Conservation (phyloP, 2,113 vertebrate species). For the Myiozetetes cayanensis region DNA sequence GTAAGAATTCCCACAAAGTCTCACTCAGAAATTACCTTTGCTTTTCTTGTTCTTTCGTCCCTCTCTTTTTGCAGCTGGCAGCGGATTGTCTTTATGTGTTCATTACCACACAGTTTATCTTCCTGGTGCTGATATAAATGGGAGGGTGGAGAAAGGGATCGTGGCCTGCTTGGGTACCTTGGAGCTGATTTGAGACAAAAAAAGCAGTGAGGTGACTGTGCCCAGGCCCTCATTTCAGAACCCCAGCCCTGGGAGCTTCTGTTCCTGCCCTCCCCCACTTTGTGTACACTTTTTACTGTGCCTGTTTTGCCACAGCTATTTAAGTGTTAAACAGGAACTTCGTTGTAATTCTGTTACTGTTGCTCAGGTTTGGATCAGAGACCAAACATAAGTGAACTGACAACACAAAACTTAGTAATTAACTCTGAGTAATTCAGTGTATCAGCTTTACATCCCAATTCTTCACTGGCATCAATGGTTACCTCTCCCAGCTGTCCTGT, state of each 20-base stretch:
- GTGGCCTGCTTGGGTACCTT: constrained; percentile 53
- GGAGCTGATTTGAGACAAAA: background rate
- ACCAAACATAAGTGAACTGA: background rate
- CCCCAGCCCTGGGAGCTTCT: background rate
- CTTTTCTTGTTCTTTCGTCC: constrained; percentile 50
- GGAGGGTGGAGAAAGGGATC: constrained; percentile 81
- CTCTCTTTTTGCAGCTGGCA: constrained; percentile 49
- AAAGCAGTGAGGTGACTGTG: background rate
- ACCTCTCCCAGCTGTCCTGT: constrained; percentile 73
- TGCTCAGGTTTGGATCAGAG: background rate
- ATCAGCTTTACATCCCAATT: background rate
- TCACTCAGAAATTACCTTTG: constrained; percentile 61
- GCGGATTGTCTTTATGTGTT: constrained; percentile 23
- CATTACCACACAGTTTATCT: constrained; percentile 12
- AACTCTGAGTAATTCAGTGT: background rate
- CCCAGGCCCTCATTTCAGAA: background rate
- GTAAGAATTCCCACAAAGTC: background rate
- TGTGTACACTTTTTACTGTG: background rate
- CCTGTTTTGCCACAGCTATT: background rate
- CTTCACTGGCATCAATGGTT: background rate
- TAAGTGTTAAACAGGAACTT: background rate
- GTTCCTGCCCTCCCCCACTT: background rate
- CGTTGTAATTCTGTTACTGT: background rate
- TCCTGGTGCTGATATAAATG: constrained; percentile 37
- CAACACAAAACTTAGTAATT: background rate